phyloP scores from a whole-genome alignment of 2,888 invertebrate genomes.

The Tinea pellionella region DNA sequence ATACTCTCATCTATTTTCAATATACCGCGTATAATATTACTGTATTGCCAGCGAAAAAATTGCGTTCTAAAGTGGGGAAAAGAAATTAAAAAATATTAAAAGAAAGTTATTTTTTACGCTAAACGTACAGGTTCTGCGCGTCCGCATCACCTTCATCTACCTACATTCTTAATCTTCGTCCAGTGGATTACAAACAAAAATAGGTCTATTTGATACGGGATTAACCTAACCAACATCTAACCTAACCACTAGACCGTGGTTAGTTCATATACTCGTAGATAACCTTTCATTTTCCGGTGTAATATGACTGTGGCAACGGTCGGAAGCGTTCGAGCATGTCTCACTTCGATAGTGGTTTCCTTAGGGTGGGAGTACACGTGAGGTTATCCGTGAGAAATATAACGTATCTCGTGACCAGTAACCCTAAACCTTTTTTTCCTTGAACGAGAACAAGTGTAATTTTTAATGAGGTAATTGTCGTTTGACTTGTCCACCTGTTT shows the following conservation, averaged over 20 bases:
- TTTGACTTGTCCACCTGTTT: not conserved
- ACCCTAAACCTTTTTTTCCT: conserved; percentile 22
- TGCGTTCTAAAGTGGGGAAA: too few relatives aligned
- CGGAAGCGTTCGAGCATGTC: conserved; percentile 8
- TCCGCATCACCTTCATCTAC: too few relatives aligned
- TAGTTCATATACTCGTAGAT: not conserved
- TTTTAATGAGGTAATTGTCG: conserved; percentile 2
- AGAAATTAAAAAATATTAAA: too few relatives aligned
- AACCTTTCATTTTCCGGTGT: conserved; percentile 13
- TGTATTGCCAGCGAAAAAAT: too few relatives aligned
- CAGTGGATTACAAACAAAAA: too few relatives aligned
- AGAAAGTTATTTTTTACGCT: too few relatives aligned
- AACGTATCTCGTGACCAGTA: conserved; percentile 40
- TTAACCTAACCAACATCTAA: not conserved
- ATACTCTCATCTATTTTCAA: too few relatives aligned
- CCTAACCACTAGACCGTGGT: conserved; percentile 2
- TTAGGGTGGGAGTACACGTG: conserved; percentile 32
- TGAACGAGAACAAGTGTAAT: conserved; percentile 47
- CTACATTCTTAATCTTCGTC: too few relatives aligned
- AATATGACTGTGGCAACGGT: conserved; percentile 11
- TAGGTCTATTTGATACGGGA: not conserved
- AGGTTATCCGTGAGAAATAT: conserved; percentile 47
- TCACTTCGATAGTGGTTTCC: conserved; percentile 18
- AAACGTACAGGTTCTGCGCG: too few relatives aligned
- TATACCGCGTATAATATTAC: too few relatives aligned